Evolutionary conservation across 92 coral and sea anemone species (phyloP), one percentile per base, ranked within the genome.

Genomic region (Porites evermanni): DNA sequence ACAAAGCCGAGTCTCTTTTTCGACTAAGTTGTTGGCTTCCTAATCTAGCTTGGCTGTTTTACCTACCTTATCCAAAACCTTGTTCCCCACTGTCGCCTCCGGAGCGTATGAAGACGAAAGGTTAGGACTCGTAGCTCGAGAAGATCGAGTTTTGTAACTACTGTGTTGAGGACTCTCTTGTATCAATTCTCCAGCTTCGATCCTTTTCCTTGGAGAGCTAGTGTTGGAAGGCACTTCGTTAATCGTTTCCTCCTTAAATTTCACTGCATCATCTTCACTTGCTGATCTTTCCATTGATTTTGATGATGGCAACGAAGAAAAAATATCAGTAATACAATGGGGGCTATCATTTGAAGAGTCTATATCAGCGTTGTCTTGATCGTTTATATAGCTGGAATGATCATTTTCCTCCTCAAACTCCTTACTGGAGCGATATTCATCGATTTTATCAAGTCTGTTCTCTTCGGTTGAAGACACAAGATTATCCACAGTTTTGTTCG

Each of bases 61-160:
- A n/a, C 89, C 4, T 89, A 94, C 98, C 95, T 90, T 92, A 67
- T 94, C 98, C 72, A 94, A 87, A 26, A 91, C 84, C 59, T 91
- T 90, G 77, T 90, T 92, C 38, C 98, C 98, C 50, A 94, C 88
- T 16, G 98, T 92, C 12, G 89, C 95, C 32, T 94, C 98, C n/a
- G 89, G 89, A 74, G 95, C 93, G 59, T 82, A 87, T 6, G 85
- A 78, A 1, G 98, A 94, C 51, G 98, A 94, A 38, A 94, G 88
- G 38, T 90, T 88, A 17, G 98, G 98, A 67, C 98, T 94, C 14
- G 91, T 85, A 0, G 98, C 91, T n/a, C 95, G 90, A 53, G 98
- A 91, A 32, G 85, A 85, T n/a, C 88, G 81, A 50, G 93, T 80
- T 79, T 78, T 75, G 47, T 23, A 20, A 70, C 89, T 66, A 23